Evolutionary conservation across 2,888 invertebrate genomes (phyloP), one percentile per base, ranked within the genome.

Genomic region (Alcis repandata): DNA sequence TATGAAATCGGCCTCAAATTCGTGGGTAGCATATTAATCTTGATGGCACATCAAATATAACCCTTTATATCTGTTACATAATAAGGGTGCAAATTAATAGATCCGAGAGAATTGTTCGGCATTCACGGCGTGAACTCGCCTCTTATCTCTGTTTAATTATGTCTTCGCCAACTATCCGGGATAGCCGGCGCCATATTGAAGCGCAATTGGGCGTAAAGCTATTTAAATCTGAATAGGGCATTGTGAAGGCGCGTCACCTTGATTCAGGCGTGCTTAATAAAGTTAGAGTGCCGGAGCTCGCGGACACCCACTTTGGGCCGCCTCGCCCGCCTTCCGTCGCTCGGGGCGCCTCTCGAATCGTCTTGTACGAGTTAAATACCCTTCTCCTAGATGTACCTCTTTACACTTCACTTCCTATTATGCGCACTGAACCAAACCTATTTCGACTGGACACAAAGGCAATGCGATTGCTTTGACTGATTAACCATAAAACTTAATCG

Each of bases 161-260:
- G 90, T 88, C 73, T 73, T 67, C 68, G 66, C 71, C 69, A 91
- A 91, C 91, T 92, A 92, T 88, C 82, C 80, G 75, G 79, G 82
- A 85, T 75, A 86, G 87, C 84, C 87, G 83, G 82, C 83, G 88
- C 84, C 88, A 84, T 86, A 92, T 92, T 92, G 89, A 91, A 85
- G 87, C 79, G 91, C 90, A 93, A 93, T 93, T 92, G 92, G 88
- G 92, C 89, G 92, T 91, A 87, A 92, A 92, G 92, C 92, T 92
- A 93, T 92, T 92, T 92, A 91, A 91, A 92, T 92, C 85, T 92
- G 92, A 92, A 93, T 92, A 89, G 92, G 84, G 89, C 83, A 91
- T 93, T 93, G 92, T 93, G 86, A 87, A 86, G 54, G 86, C 87
- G 87, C 91, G 90, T 89, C 91, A 92, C 91, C 92, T 92, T 92